Evolutionary conservation across 2,113 vertebrate species (phyloP).

Genomic region (Corythornis cristatus): DNA sequence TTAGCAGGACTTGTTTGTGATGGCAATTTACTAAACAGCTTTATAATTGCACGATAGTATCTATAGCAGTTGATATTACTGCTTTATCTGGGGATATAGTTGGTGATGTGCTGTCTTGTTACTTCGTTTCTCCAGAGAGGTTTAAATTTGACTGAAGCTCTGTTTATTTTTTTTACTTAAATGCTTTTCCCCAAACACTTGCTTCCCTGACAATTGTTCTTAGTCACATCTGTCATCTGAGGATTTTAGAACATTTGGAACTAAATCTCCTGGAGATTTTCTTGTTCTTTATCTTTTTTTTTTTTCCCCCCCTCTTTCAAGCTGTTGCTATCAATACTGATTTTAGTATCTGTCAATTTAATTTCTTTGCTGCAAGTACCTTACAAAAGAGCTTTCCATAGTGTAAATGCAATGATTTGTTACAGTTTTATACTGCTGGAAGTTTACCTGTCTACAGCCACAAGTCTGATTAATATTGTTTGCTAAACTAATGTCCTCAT

Average conservation of each 20-base stretch:
- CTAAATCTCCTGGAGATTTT: background rate
- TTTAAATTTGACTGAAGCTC: background rate
- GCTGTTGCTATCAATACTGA: background rate
- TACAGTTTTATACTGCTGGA: background rate
- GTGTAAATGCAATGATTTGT: background rate
- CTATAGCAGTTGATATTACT: background rate
- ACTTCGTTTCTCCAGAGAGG: background rate
- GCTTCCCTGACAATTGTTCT: background rate
- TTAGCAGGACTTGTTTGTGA: background rate
- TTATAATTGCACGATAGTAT: background rate
- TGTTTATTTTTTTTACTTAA: background rate
- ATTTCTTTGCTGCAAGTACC: background rate
- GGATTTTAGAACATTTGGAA: background rate
- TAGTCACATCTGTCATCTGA: background rate
- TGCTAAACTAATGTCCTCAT: background rate
- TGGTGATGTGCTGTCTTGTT: background rate
- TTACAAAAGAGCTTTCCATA: background rate
- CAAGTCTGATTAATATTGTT: background rate
- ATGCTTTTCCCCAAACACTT: background rate
- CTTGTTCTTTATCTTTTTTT: background rate
- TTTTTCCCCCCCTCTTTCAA: background rate
- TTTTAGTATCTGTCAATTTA: slow-evolving; percentile 13
- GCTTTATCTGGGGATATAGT: background rate
- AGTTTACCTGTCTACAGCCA: background rate
- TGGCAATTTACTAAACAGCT: background rate